Base-by-base conservation (phyloP, 2,113 vertebrate species). In the Pelmatolapia mariae region DNA sequence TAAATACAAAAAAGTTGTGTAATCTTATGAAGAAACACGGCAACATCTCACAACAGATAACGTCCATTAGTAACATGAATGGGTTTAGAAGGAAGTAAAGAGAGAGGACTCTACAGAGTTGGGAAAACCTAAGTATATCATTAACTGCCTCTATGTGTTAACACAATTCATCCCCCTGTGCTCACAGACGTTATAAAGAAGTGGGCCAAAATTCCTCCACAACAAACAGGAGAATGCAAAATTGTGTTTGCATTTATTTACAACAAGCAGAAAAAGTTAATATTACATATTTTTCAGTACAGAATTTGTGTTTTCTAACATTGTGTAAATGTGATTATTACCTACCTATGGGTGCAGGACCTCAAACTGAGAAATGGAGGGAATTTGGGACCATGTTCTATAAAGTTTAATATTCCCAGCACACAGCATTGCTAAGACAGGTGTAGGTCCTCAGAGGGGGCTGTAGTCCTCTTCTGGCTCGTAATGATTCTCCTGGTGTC, bases 391-490 rank as follows among this genome's bases (percentile, higher is more conserved):
- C 66, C 38, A 73, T 73, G 12, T 45, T 24, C 38, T 45, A 24
- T 71, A 24, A 73, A 73, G n/a, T 73, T 73, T 45, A 24, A 43
- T 45, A 24, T 73, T 73, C n/a, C 13, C 38, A 13, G n/a, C 43
- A 29, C 6, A 47, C 68, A 18, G 22, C 68, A 18, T 47, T 29
- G 16, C 68, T 47, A 11, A 5, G 38, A 73, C 10, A 22, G 0
- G 19, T 5, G 19, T 22, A 38, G 63, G 13, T 73, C 15, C 40
- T 45, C 93, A 97, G 4, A 96, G 96, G 2, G 94, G 93, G 87
- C 95, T 94, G 91, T 89, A 94, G 40, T 95, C 93, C 24, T 97
- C 94, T 29, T 95, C 92, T 0, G 47, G 76, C 4, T 52, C 87
- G 5, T 40, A 90, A 5, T 7, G 66, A 68, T 36, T 31, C 84